Conservation (phyloP, 2,797 vertebrate species). For the Alfaro cultratus region DNA sequence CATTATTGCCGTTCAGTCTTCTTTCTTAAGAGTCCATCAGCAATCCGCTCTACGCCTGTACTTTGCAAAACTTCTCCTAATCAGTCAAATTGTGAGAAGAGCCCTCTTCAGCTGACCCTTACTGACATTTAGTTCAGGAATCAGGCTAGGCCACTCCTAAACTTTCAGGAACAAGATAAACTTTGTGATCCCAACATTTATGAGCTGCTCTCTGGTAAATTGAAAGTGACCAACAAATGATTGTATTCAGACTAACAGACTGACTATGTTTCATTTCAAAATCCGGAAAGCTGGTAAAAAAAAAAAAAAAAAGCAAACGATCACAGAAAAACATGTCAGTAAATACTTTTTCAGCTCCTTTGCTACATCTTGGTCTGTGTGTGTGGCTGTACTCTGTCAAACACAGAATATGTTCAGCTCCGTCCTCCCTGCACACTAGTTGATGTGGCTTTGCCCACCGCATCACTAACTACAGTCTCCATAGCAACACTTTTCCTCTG, state of each 20-base stretch:
- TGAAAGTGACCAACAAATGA: background rate
- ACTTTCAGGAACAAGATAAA: background rate
- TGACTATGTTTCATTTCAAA: background rate
- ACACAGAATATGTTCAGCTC: conserved; percentile 57
- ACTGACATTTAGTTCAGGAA: background rate
- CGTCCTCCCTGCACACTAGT: conserved; percentile 55
- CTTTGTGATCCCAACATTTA: background rate
- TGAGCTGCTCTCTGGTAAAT: background rate
- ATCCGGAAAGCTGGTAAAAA: background rate
- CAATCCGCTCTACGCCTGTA: background rate
- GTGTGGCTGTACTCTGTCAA: conserved; percentile 43
- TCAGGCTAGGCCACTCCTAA: background rate
- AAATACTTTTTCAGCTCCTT: conserved; percentile 49
- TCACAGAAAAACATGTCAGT: background rate
- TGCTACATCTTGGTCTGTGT: conserved; percentile 22
- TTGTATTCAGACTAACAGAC: background rate
- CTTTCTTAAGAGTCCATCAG: background rate
- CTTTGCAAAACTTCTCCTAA: background rate
- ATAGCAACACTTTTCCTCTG: conserved; percentile 76
- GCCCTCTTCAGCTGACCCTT: background rate
- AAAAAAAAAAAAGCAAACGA: too few relatives aligned
- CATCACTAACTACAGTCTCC: conserved; percentile 75
- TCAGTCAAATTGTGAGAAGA: background rate
- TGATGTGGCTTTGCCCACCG: conserved; percentile 58
- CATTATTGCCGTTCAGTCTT: background rate